A percentile compares a stretch with the other conserved stretches of the same genome.
Conservation (phyloP, 2,888 invertebrate species). For the Caenorhabditis drosophilae region DNA sequence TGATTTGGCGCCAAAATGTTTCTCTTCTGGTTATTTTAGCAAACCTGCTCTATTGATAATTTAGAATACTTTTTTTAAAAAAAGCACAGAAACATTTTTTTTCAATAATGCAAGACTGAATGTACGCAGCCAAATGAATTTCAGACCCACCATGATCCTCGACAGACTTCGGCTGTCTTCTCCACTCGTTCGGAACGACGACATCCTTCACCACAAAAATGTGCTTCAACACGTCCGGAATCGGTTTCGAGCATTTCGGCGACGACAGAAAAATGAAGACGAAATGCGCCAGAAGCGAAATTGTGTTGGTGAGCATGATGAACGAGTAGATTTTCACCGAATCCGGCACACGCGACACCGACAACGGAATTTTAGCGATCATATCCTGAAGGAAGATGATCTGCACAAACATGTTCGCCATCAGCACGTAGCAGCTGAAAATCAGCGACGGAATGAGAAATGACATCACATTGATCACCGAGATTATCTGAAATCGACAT, state of each 20-base stretch:
- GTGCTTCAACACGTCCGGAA: background rate
- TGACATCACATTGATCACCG: constrained; percentile 3
- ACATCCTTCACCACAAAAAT: constrained; percentile 13
- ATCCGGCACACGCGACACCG: constrained; percentile 36
- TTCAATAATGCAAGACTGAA: too few relatives aligned
- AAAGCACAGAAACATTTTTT: too few relatives aligned
- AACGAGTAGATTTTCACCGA: constrained; percentile 11
- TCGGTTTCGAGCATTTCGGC: background rate
- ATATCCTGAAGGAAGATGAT: constrained; percentile 55
- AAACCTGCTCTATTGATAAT: too few relatives aligned
- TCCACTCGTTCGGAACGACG: constrained; percentile 19
- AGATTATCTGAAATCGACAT: constrained; percentile 6
- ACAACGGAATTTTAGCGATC: constrained; percentile 43
- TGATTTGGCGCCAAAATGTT: too few relatives aligned
- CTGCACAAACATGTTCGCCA: constrained; percentile 47
- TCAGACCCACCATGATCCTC: too few relatives aligned
- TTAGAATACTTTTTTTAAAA: too few relatives aligned
- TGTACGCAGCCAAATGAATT: too few relatives aligned
- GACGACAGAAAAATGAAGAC: constrained; percentile 8
- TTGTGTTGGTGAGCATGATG: constrained; percentile 10
- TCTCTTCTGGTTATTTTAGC: too few relatives aligned
- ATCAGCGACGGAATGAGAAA: constrained; percentile 8
- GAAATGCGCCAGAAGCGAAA: constrained; percentile 6
- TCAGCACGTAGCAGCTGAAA: constrained; percentile 11
- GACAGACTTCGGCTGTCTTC: too few relatives aligned